These are phyloP conservation scores for Philypnodon macrostomus DNA, from an alignment of 2,797 vertebrate species.

Conservation along the genomic window DNA sequence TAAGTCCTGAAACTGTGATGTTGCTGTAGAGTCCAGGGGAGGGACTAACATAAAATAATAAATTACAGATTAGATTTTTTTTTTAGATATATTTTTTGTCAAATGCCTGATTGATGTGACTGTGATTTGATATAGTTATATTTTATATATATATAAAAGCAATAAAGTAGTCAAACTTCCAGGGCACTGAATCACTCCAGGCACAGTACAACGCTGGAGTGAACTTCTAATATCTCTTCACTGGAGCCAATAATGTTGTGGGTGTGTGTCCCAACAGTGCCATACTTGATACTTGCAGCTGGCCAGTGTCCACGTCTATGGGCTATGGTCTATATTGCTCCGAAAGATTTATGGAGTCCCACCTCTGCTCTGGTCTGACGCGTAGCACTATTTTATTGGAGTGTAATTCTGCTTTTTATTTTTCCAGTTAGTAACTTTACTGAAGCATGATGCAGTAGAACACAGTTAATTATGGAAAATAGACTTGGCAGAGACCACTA, in stretches of 20 bases:
- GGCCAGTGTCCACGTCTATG: conserved; percentile 2
- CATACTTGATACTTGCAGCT: background rate
- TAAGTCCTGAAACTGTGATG: too few species aligned
- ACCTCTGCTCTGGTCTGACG: background rate
- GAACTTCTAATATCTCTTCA: conserved; percentile 2
- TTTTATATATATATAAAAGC: too few species aligned
- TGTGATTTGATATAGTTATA: conserved; percentile 1
- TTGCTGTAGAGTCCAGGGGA: too few species aligned
- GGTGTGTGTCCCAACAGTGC: conserved; percentile 6
- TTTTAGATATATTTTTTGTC: background rate
- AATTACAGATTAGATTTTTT: too few species aligned
- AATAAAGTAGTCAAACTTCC: background rate
- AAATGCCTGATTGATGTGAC: background rate
- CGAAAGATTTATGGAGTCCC: conserved; percentile 5
- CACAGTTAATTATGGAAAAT: conserved; percentile 40
- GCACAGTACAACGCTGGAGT: background rate
- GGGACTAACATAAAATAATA: too few species aligned
- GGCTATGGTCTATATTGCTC: conserved; percentile 4
- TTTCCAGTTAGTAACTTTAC: conserved; percentile 23
- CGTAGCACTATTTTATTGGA: conserved; percentile 3
- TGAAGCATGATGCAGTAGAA: conserved; percentile 19
- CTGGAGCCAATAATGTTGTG: conserved; percentile 2
- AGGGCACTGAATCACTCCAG: background rate
- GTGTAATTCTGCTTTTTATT: background rate
- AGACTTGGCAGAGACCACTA: conserved; percentile 25